phyloP scores from a whole-genome alignment of 2,113 vertebrate genomes.

The Hoplias malabaricus region DNA sequence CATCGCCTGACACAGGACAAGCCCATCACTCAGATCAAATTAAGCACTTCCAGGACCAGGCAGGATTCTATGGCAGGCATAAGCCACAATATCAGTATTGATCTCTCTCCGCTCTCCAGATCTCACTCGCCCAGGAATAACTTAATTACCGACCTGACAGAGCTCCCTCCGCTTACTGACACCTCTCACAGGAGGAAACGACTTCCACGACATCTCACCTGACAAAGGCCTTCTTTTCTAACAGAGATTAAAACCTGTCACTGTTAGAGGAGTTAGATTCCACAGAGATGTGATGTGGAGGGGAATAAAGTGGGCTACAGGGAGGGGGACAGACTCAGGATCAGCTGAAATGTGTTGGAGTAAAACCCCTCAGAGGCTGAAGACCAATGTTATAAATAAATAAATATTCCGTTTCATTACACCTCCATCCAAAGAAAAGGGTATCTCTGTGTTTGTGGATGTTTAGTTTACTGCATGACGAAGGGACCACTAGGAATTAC shows the following conservation, averaged over 20 bases:
- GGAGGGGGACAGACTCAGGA: background rate
- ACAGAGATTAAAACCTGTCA: constrained; percentile 54
- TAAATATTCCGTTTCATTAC: too few species aligned
- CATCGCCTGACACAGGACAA: constrained; percentile 62
- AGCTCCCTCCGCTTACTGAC: constrained; percentile 62
- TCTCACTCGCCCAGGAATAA: constrained; percentile 73
- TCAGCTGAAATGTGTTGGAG: too few species aligned
- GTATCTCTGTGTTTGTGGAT: too few species aligned
- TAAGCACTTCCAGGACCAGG: constrained; percentile 74
- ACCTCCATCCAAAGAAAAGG: too few species aligned
- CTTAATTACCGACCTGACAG: constrained; percentile 73
- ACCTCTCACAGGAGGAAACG: constrained; percentile 52
- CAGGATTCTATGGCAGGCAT: constrained; percentile 73
- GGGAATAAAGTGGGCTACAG: constrained; percentile 25
- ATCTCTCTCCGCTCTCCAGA: constrained; percentile 71
- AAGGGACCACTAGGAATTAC: too few species aligned
- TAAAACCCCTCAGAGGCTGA: too few species aligned
- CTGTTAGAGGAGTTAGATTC: constrained; percentile 35
- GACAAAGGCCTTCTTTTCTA: constrained; percentile 59
- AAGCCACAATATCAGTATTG: constrained; percentile 75
- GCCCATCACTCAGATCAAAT: constrained; percentile 72
- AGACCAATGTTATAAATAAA: too few species aligned
- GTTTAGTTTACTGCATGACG: too few species aligned
- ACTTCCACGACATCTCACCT: constrained; percentile 70
- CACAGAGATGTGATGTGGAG: constrained; percentile 43